A percentile compares a stretch with the other conserved stretches of the same genome.
Conservation (phyloP, 2,888 invertebrate species). For the Leptinotarsa peninsularis region DNA sequence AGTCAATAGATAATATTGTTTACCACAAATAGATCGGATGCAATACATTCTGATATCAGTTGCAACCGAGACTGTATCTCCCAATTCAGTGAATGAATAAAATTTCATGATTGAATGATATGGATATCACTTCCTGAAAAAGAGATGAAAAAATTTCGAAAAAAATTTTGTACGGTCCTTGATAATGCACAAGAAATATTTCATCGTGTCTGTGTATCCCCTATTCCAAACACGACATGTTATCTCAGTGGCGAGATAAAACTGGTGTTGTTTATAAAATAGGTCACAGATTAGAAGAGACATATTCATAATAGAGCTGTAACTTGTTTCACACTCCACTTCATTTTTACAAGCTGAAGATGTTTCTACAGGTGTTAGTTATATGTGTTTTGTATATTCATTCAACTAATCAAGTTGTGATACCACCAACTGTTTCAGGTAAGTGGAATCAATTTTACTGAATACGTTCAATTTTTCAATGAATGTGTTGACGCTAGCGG, state of each 20-base stretch:
- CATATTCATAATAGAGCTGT: neutral
- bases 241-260: neutral
- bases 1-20: no score
- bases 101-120: no score
- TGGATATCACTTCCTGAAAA: no score
- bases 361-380: neutral
- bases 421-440: neutral
- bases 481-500: no score
- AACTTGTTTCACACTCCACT: neutral
- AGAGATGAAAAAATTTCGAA: no score
- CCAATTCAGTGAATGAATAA: no score
- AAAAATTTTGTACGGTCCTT: no score
- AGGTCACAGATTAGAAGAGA: neutral
- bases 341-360: neutral
- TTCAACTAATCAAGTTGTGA: neutral
- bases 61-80: no score
- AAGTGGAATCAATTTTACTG: neutral
- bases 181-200: no score
- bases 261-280: neutral
- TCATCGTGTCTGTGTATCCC: neutral
- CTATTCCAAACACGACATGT: neutral
- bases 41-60: no score
- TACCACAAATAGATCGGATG: no score
- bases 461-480: neutral
- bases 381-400: neutral